A percentile compares a stretch with the other conserved stretches of the same genome.
Conservation (phyloP, 2,888 invertebrate genomes). For the Hypomecis punctinalis region DNA sequence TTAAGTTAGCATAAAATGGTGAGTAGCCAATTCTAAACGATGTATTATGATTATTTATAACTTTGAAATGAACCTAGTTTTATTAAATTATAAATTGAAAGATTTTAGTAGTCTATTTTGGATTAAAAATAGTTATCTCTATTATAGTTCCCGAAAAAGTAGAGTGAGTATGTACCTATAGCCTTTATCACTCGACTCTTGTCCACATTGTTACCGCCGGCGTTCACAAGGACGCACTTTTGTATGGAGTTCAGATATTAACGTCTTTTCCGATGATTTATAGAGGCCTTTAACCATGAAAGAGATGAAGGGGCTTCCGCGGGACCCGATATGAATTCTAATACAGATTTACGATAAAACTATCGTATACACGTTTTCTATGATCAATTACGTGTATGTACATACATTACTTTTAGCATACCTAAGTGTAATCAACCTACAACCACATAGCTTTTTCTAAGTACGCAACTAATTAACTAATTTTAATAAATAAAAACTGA, state of each 20-base stretch:
- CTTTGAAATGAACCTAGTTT: too few species aligned
- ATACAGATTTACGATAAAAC: constrained; percentile 64
- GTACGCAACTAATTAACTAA: too few species aligned
- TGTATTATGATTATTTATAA: too few species aligned
- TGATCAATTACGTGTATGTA: constrained; percentile 9
- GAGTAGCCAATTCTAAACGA: too few species aligned
- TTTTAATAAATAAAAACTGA: too few species aligned
- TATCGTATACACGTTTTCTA: constrained; percentile 44
- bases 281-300: constrained; percentile 72
- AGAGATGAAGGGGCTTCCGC: constrained; percentile 71
- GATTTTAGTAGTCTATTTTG: too few species aligned
- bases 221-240: constrained; percentile 61
- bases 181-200: constrained; percentile 27
- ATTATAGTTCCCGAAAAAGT: neutral
- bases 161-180: neutral
- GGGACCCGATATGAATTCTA: constrained; percentile 76
- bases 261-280: constrained; percentile 74
- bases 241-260: constrained; percentile 70
- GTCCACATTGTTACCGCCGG: constrained; percentile 47
- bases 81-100: too few species aligned
- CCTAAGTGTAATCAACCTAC: too few species aligned
- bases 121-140: too few species aligned
- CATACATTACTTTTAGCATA: too few species aligned
- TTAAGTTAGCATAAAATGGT: too few species aligned
- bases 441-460: too few species aligned